Base-by-base conservation (phyloP, 2,113 vertebrate genomes). In the Spermophilus dauricus region DNA sequence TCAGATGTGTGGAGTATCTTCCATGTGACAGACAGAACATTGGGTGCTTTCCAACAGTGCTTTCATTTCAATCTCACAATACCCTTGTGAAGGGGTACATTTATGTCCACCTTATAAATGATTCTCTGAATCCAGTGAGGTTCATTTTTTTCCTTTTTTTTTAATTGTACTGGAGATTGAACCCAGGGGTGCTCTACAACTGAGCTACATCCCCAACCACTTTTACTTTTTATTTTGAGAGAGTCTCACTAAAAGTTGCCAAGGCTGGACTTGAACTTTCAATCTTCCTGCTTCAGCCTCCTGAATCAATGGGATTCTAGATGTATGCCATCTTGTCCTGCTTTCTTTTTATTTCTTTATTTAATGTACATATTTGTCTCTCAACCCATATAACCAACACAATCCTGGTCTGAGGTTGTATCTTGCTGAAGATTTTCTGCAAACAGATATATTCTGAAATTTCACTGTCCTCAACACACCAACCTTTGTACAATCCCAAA, bases 391-490 rank as follows among this genome's bases (percentile, higher is more conserved):
- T 70, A 63, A 42, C 53, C n/a, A 94, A 61, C 22, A 67, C 32
- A 82, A 45, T 14, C 24, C 42, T 85, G n/a, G 81, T 12, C 76
- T 63, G 45, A 93, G 18, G 8, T n/a, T 90, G 24, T 76, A 20
- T 93, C 34, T 45, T 93, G 45, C 34, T 93, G 82, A 95, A 39
- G 10, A 48, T 73, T 94, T 93, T 67, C 73, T 76, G 11, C 34
- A 92, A 94, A 77, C 3, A 34, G 69, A 87, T 75, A 53, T 91
- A 89, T 96, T 93, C 32, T 94, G n/a, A 96, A 89, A 69, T 91
- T n/a, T 94, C 82, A 78, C 72, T 72, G 10, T 65, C 76, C 48
- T 95, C 56, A 78, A 92, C 24, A 53, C 2, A 18, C 13, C n/a
- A 32, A 51, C 93, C 53, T 93, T 85, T 82, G 24, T n/a, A 85